phyloP scores from a whole-genome alignment of 2,888 invertebrate genomes.

The Hetaerina titia region DNA sequence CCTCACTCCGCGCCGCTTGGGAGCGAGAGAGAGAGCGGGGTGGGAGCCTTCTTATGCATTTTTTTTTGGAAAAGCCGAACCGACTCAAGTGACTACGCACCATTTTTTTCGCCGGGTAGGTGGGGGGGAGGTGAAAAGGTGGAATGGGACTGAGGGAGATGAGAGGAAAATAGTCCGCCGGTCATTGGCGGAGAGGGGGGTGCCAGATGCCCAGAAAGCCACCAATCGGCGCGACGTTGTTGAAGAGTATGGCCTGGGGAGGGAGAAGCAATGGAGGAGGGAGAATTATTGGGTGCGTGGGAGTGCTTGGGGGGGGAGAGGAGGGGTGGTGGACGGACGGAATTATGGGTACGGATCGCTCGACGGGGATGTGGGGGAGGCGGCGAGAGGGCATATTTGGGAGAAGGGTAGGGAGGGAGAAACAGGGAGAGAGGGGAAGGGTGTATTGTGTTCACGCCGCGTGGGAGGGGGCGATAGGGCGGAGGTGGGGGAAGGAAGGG shows the following conservation, averaged over 20 bases:
- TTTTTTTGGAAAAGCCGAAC: background rate
- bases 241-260: background rate
- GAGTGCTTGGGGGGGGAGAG: background rate
- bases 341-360: background rate
- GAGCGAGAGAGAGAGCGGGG: too few relatives aligned
- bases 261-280: background rate
- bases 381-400: background rate
- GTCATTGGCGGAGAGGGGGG: constrained; percentile 37
- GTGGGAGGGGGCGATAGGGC: background rate
- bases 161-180: background rate
- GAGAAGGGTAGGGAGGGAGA: background rate
- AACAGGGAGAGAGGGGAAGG: too few relatives aligned
- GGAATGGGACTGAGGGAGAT: background rate
- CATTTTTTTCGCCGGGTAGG: background rate
- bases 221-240: constrained; percentile 47
- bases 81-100: background rate
- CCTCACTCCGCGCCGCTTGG: too few relatives aligned
- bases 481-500: background rate
- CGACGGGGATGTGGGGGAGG: background rate
- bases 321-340: background rate
- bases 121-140: background rate
- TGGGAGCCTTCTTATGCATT: background rate
- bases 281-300: background rate
- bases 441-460: too few relatives aligned
- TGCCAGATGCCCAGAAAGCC: constrained; percentile 20